Evolutionary conservation across 2,113 vertebrate genomes (phyloP), one percentile per base, ranked within the genome.

Genomic region (Hypocryptadius cinnamomeus): DNA sequence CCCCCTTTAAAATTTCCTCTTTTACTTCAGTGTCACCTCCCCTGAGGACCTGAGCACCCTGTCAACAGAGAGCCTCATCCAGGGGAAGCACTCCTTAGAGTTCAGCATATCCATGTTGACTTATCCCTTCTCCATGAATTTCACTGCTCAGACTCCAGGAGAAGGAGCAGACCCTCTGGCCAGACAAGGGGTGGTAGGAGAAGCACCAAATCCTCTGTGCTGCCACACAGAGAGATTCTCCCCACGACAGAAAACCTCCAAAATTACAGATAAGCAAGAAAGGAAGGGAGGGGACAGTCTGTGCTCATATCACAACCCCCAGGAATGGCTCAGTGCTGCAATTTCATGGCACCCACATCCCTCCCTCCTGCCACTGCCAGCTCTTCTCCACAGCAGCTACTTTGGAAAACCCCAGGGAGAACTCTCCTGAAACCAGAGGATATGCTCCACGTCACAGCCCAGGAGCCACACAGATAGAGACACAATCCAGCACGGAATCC

Each of bases 171-270:
- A 45, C 10, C 13, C 45, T 30, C 64, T 30, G 39, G 60, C 27
- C 40, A 64, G 87, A 16, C 1, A 5, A 59, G 30, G 1, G 8
- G 15, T 18, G 23, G 68, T 31, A 65, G 31, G 24, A 40, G 51
- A 57, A 48, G 39, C 51, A 73, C 30, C 37, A 81, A 73, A 63
- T 8, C 50, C 47, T 54, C 18, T 1, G 10, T 11, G 37, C 51
- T 13, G 2, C 23, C 21, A n/a, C 48, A 30, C 3, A 3, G 28
- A 0, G 0, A 63, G 51, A 45, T 27, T 17, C 35, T 37, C 51
- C 31, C 39, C 44, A 23, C 1, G 3, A 40, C 0, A 0, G 22
- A 53, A 28, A 90, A 54, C 33, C 14, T 50, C 60, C 39, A 71
- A 42, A 82, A 40, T 6, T 9, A 37, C 3, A 73, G 42, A 20